Percentiles rank a stretch among this genome's conserved stretches.
phyloP scores from a whole-genome alignment of 2,888 invertebrate genomes.

The Cryptosula pallasiana region DNA sequence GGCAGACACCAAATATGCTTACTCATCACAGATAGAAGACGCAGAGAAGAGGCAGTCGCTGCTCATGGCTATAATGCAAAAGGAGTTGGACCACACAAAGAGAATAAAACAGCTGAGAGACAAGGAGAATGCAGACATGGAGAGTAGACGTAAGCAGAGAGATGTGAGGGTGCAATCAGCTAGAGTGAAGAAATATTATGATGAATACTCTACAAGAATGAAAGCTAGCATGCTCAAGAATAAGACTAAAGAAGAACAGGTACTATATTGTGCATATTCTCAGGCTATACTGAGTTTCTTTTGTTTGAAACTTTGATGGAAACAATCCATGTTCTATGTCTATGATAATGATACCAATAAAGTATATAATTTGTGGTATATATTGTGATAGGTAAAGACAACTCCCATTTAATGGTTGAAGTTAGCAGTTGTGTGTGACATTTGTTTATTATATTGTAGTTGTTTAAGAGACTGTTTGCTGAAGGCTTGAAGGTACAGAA shows the following conservation, averaged over 20 bases:
- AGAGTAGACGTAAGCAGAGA: constrained; percentile 37
- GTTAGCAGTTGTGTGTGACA: no score
- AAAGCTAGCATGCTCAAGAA: constrained; percentile 48
- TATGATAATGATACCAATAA: no score
- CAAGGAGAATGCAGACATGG: constrained; percentile 6
- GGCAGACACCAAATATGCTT: no score
- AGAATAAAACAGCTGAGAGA: constrained; percentile 24
- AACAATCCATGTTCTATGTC: no score
- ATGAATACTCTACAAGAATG: constrained; percentile 48
- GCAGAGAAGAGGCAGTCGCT: constrained; percentile 47
- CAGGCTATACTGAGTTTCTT: no score
- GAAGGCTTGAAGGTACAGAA: constrained; percentile 50
- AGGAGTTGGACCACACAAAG: constrained; percentile 35
- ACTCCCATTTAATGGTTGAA: no score
- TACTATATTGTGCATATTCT: no score
- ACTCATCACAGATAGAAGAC: constrained; percentile 43
- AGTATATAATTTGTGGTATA: no score
- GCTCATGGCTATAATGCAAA: constrained; percentile 46
- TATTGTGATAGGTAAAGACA: no score
- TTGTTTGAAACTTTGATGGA: no score
- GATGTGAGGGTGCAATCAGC: constrained; percentile 49
- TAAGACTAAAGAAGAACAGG: constrained; percentile 50
- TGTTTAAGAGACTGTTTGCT: constrained; percentile 49
- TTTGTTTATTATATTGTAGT: constrained; percentile 37
- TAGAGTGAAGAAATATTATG: constrained; percentile 46